These are phyloP conservation scores for Euspilapteryx auroguttella DNA, from an alignment of 2,888 invertebrate species.

Conservation along the genomic window DNA sequence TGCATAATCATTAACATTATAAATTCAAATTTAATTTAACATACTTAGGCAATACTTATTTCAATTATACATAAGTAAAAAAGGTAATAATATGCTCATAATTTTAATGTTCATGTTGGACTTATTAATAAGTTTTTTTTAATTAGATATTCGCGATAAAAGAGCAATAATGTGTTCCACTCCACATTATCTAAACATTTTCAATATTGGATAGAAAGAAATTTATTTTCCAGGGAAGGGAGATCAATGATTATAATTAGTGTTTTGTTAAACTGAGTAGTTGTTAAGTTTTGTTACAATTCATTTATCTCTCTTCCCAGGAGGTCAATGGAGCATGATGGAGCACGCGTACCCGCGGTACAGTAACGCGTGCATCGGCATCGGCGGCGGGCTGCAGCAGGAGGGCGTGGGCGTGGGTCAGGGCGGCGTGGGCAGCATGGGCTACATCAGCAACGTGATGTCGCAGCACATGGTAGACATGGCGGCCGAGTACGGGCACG, in stretches of 20 bases:
- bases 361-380: constrained; percentile 68
- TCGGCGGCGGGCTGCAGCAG: constrained; percentile 55
- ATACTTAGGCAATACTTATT: too few species aligned
- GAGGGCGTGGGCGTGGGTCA: constrained; percentile 56
- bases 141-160: too few species aligned
- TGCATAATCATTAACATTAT: too few species aligned
- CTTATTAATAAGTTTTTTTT: too few species aligned
- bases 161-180: too few species aligned
- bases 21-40: too few species aligned
- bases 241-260: constrained; percentile 56
- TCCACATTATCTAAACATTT: too few species aligned
- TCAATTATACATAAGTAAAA: too few species aligned
- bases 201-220: too few species aligned
- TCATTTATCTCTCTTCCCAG: constrained; percentile 70
- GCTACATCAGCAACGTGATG: constrained; percentile 57
- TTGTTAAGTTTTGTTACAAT: constrained; percentile 18
- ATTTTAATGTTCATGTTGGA: too few species aligned
- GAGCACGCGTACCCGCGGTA: constrained; percentile 80
- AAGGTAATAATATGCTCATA: too few species aligned
- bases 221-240: constrained; percentile 52
- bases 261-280: too few species aligned
- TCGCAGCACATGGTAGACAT: constrained; percentile 35
- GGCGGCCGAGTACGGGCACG: constrained; percentile 38
- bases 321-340: constrained; percentile 85
- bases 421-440: constrained; percentile 58